phyloP scores from a whole-genome alignment of 2,888 invertebrate genomes.

The Dryadula phaetusa region DNA sequence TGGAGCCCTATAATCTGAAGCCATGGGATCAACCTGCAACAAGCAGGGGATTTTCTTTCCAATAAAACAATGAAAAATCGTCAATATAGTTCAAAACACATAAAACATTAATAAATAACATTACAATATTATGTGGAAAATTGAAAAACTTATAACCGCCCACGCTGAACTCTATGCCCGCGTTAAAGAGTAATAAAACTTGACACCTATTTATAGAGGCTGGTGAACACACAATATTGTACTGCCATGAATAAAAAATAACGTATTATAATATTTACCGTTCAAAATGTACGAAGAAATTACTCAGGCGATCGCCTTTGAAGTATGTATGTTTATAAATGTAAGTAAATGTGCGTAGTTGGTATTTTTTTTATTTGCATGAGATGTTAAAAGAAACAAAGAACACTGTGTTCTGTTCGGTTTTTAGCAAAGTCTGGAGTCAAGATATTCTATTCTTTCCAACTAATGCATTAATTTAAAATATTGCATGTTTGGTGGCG shows the following conservation, averaged over 20 bases:
- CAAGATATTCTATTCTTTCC: no score
- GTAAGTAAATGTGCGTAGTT: no score
- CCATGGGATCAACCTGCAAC: no score
- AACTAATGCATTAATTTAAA: no score
- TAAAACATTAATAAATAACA: not conserved
- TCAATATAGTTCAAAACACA: not conserved
- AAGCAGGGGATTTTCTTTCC: no score
- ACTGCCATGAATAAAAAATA: slow-evolving; percentile 16
- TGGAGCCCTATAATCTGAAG: no score
- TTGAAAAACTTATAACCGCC: slow-evolving; percentile 36
- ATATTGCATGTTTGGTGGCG: no score
- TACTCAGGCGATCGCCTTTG: not conserved
- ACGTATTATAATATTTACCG: slow-evolving; percentile 7
- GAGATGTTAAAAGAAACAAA: no score
- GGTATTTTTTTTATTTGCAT: no score
- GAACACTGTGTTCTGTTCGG: no score
- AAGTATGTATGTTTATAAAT: not conserved
- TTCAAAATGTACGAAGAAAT: slow-evolving; percentile 6
- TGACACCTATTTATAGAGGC: slow-evolving; percentile 23
- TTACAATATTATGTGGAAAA: slow-evolving; percentile 20
- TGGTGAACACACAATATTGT: slow-evolving; percentile 16
- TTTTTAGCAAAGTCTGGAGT: no score
- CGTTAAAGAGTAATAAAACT: slow-evolving; percentile 32
- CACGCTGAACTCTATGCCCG: not conserved
- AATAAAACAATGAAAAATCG: not conserved